Conservation (phyloP, 2,113 vertebrate species). For the Upupa epops region DNA sequence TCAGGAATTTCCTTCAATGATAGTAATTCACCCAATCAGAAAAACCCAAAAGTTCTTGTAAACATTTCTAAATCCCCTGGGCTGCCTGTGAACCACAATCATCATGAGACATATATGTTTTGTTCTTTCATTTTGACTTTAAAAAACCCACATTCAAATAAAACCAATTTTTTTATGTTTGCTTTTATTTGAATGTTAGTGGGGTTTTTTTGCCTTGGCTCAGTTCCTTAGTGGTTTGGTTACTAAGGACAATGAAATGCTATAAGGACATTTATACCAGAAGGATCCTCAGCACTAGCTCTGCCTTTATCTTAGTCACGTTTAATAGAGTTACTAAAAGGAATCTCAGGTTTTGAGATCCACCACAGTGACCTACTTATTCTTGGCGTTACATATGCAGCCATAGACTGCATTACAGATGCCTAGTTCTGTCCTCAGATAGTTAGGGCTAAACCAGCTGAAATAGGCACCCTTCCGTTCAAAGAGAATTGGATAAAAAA, state of each 20-base stretch:
- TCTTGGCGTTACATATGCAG: not conserved
- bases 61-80: not conserved
- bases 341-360: not conserved
- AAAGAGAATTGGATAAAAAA: not conserved
- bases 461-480: not conserved
- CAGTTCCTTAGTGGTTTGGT: not conserved
- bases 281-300: not conserved
- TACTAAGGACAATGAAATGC: conserved; percentile 26
- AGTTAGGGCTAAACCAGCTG: not conserved
- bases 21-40: not conserved
- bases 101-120: not conserved
- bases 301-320: not conserved
- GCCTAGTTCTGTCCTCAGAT: not conserved
- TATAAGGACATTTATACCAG: conserved; percentile 8
- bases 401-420: not conserved
- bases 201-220: not conserved
- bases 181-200: too few species aligned
- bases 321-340: not conserved
- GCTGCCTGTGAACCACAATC: not conserved
- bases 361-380: not conserved
- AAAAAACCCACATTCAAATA: not conserved
- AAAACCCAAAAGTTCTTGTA: not conserved
- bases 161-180: not conserved
- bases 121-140: not conserved
- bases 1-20: not conserved